A percentile compares a stretch with the other conserved stretches of the same genome.
Conservation (phyloP, 1,140 invertebrate species). For the Spodoptera litura region DNA sequence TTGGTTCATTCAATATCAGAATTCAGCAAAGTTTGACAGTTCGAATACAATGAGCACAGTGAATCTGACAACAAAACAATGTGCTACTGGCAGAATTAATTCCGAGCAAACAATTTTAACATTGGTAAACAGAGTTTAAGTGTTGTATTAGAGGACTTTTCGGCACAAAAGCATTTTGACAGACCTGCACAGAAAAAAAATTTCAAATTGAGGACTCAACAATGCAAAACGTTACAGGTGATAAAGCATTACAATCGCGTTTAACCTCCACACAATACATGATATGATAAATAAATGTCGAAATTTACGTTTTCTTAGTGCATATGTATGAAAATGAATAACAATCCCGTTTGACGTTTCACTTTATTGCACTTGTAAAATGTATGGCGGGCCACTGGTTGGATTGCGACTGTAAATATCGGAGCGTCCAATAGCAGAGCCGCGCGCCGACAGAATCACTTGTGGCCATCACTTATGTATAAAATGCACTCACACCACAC, state of each 20-base stretch:
- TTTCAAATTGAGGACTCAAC: slow-evolving; percentile 59
- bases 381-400: slow-evolving; percentile 82
- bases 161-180: slow-evolving; percentile 57
- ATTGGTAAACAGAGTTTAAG: not conserved
- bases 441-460: slow-evolving; percentile 27
- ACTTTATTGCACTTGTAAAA: slow-evolving; percentile 81
- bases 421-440: slow-evolving; percentile 36
- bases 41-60: slow-evolving; percentile 6
- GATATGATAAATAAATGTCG: slow-evolving; percentile 29
- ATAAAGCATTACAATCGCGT: slow-evolving; percentile 36
- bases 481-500: slow-evolving; percentile 66
- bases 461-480: slow-evolving; percentile 31
- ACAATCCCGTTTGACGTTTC: slow-evolving; percentile 83
- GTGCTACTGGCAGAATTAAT: not conserved
- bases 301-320: slow-evolving; percentile 31
- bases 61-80: slow-evolving; percentile 39
- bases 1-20: not conserved
- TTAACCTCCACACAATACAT: slow-evolving; percentile 46
- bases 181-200: slow-evolving; percentile 59
- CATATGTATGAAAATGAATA: slow-evolving; percentile 61
- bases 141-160: slow-evolving; percentile 11
- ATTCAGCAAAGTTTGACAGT: slow-evolving; percentile 9
- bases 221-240: slow-evolving; percentile 43
- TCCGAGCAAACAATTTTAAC: not conserved
- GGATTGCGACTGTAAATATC: slow-evolving; percentile 60